Percentiles rank a stretch among this genome's conserved stretches.
These are phyloP conservation scores for Cacatua alba DNA, from an alignment of 2,113 vertebrate species.

Conservation along the genomic window DNA sequence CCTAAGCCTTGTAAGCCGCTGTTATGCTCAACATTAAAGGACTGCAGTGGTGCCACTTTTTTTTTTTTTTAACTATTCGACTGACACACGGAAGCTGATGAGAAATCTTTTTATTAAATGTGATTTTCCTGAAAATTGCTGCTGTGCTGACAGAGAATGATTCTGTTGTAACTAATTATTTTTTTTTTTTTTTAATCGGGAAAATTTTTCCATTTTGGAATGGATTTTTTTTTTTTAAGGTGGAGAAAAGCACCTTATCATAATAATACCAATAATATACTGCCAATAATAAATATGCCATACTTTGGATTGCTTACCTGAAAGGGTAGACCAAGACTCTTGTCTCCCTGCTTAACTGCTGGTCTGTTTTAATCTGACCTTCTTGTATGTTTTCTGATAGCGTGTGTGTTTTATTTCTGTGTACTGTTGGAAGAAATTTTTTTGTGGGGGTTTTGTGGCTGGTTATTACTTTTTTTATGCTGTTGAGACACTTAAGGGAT, in stretches of 20 bases:
- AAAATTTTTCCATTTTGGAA: background rate
- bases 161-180: background rate
- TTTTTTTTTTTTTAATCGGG: background rate
- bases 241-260: background rate
- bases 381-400: background rate
- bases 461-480: background rate
- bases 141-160: background rate
- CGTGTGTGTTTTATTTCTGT: background rate
- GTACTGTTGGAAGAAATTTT: background rate
- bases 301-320: background rate
- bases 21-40: fast-evolving
- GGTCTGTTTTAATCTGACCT: background rate
- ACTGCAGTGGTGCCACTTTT: fast-evolving
- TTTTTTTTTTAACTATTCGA: background rate
- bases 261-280: background rate
- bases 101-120: background rate
- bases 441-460: background rate
- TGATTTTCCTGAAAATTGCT: background rate
- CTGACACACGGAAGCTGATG: background rate
- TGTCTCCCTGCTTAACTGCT: background rate
- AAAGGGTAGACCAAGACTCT: background rate
- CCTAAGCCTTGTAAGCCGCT: background rate
- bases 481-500: background rate
- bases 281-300: background rate
- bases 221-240: background rate